Percentiles rank a stretch among this genome's conserved stretches.
Conservation (phyloP, 2,797 vertebrate genomes). For the Gouania willdenowi region DNA sequence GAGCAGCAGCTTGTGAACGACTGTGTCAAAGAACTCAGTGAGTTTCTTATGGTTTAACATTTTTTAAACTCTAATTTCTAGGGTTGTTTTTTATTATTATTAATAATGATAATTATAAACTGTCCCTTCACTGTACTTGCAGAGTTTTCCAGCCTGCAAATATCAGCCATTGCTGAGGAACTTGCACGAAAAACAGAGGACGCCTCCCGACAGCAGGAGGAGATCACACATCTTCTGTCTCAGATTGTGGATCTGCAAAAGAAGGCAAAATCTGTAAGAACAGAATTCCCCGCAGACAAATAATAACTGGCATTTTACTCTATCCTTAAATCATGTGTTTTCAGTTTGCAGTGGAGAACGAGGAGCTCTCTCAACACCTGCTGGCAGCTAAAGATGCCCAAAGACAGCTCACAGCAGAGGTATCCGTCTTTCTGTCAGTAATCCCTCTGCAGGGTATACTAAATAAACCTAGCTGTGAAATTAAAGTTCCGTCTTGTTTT, state of each 20-base stretch:
- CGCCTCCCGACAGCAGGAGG: conserved; percentile 95
- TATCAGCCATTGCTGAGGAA: conserved; percentile 89
- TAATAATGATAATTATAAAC: no score
- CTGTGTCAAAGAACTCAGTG: conserved; percentile 97
- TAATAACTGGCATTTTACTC: no score
- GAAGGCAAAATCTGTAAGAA: conserved; percentile 92
- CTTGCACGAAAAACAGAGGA: conserved; percentile 94
- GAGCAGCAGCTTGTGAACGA: conserved; percentile 97
- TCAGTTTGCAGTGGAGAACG: conserved; percentile 92
- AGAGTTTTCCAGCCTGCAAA: conserved; percentile 94
- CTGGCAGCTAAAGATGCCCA: conserved; percentile 95
- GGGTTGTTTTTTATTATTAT: no score
- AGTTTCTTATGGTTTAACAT: no score
- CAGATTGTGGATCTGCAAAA: conserved; percentile 96
- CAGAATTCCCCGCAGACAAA: no score
- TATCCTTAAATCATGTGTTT: conserved; percentile 19
- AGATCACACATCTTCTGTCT: conserved; percentile 95
- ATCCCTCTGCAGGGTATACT: neutral
- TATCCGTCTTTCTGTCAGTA: no score
- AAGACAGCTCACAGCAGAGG: conserved; percentile 92
- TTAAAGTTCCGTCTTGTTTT: neutral
- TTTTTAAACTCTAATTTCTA: no score
- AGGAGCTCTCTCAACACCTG: conserved; percentile 93
- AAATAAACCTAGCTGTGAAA: neutral
- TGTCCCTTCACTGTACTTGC: neutral